These are phyloP conservation scores for Stichopus horrens DNA, from an alignment of 53 echinoderm and acorn worm species.

Conservation along the genomic window DNA sequence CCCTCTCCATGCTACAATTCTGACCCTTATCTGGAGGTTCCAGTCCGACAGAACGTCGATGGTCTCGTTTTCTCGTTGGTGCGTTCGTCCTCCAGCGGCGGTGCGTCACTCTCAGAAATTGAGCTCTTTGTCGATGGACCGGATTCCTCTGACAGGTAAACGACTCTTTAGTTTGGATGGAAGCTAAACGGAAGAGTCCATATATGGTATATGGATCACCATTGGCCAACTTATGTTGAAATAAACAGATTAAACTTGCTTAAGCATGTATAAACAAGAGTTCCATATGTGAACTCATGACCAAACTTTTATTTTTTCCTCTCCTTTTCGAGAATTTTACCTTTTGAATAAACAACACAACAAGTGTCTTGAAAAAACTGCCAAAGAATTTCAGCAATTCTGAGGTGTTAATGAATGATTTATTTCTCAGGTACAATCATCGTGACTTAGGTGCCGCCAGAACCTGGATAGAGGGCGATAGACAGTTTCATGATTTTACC, in stretches of 20 bases:
- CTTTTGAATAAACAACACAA: too few relatives aligned
- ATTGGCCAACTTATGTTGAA: too few relatives aligned
- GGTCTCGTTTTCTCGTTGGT: constrained; percentile 55
- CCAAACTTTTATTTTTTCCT: too few relatives aligned
- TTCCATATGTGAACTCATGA: too few relatives aligned
- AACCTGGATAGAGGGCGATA: constrained; percentile 83
- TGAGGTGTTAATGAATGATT: neutral
- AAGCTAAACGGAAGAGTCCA: too few relatives aligned
- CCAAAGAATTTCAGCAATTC: too few relatives aligned
- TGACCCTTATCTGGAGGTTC: constrained; percentile 65
- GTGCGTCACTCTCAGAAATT: constrained; percentile 73
- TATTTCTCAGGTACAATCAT: constrained; percentile 60
- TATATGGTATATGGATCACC: too few relatives aligned
- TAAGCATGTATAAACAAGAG: too few relatives aligned
- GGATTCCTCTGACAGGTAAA: constrained; percentile 68
- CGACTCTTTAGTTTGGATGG: neutral
- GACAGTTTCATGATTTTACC: constrained; percentile 70
- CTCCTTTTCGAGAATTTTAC: too few relatives aligned
- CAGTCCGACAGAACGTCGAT: constrained; percentile 61
- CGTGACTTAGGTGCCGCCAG: constrained; percentile 68
- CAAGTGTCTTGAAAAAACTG: too few relatives aligned
- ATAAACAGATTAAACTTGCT: too few relatives aligned
- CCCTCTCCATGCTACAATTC: constrained; percentile 61
- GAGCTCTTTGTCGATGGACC: constrained; percentile 72
- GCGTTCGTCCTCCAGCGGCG: constrained; percentile 8